Base-by-base conservation (phyloP, 1,140 invertebrate species). In the Phortica variegata region DNA sequence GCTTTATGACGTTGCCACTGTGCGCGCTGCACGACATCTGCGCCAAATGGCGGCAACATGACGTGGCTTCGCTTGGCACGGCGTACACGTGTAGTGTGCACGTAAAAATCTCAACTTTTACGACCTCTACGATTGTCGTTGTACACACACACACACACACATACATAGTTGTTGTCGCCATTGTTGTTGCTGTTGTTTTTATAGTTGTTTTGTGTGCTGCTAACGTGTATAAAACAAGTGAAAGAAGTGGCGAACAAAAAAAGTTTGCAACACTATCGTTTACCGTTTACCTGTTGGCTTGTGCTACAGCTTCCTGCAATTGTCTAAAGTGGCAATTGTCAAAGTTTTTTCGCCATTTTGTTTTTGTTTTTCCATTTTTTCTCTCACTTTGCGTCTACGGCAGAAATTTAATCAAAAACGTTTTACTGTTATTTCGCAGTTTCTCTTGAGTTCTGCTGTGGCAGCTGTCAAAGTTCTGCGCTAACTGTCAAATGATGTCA, bases 61-160 rank as follows among this genome's bases (percentile, higher is more conserved):
- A 29, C 37, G 20, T 40, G 46, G 47, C 51, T 46, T 47, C 51
- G 26, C 23, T 36, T 39, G 38, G 19, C 4, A 17, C n/a, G n/a
- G 34, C 5, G 13, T 47, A 72, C 68, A 72, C 68, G 68, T 71
- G 68, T 71, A 66, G 49, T 47, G 31, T 39, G 49, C 56, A 36
- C 56, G 68, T 72, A 65, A 58, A 72, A 72, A 72, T 72, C 68
- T 72, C 68, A 72, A 72, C 68, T 72, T 72, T 72, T 72, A 72
- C 63, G 68, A 72, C 65, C 29, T 42, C 16, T 15, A 16, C 26
- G 40, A 47, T 40, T 40, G 26, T 19, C 37, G n/a, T 7, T 18
- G 29, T 26, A 10, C 23, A 26, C n/a, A n/a, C n/a, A n/a, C n/a
- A n/a, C n/a, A n/a, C n/a, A n/a, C n/a, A n/a, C n/a, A n/a, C n/a